Percentiles rank a stretch among this genome's conserved stretches.
These are phyloP conservation scores for Acromyrmex heyeri DNA, from an alignment of 1,140 invertebrate species.

Conservation along the genomic window DNA sequence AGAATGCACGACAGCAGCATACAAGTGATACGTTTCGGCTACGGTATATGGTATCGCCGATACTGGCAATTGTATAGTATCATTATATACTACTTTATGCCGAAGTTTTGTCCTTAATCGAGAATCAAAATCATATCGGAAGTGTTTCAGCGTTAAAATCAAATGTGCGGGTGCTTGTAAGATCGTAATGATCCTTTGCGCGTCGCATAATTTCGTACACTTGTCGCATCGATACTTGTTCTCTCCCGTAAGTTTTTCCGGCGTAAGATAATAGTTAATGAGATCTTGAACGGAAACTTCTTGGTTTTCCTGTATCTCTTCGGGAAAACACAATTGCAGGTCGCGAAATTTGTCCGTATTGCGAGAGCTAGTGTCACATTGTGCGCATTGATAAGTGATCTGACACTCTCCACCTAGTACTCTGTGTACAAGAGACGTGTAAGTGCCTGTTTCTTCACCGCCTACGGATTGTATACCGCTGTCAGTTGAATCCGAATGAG, in stretches of 20 bases:
- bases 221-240: constrained; percentile 94
- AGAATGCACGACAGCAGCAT: constrained; percentile 94
- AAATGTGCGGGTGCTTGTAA: constrained; percentile 91
- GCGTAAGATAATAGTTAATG: constrained; percentile 91
- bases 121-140: constrained; percentile 91
- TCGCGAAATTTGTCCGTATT: constrained; percentile 93
- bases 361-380: constrained; percentile 90
- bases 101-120: constrained; percentile 92
- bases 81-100: constrained; percentile 89
- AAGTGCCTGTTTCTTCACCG: constrained; percentile 80
- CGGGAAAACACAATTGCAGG: constrained; percentile 93
- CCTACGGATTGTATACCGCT: constrained; percentile 86
- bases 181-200: constrained; percentile 91
- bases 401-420: constrained; percentile 92
- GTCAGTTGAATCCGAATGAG: constrained; percentile 85
- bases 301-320: constrained; percentile 86
- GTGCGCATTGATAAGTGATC: constrained; percentile 91
- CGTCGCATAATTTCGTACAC: constrained; percentile 92
- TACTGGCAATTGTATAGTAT: constrained; percentile 87
- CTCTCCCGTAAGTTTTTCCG: constrained; percentile 92
- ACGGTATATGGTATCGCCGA: constrained; percentile 80
- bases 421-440: constrained; percentile 88
- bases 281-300: constrained; percentile 90
- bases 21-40: constrained; percentile 89
- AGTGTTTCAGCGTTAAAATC: constrained; percentile 93